A percentile compares a stretch with the other conserved stretches of the same genome.
phyloP scores from a whole-genome alignment of 2,888 invertebrate genomes.

The Acleris cristana region DNA sequence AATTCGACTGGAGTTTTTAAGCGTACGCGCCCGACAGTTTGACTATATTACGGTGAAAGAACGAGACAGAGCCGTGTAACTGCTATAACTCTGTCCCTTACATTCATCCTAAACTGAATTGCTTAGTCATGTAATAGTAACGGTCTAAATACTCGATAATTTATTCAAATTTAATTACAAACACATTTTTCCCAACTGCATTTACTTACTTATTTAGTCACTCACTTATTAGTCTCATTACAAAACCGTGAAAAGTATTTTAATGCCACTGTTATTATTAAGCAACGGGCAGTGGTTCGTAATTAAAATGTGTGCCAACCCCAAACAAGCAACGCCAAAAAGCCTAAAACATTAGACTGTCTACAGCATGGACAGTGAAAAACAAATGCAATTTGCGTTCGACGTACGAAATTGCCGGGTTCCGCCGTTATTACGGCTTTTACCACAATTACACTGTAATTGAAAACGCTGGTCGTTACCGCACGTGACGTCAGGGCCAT shows the following conservation, averaged over 20 bases:
- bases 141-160: too few species aligned
- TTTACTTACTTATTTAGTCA: too few species aligned
- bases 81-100: too few species aligned
- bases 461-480: slow-evolving; percentile 76
- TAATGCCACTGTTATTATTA: too few species aligned
- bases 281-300: not conserved
- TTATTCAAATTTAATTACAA: too few species aligned
- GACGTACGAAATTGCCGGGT: slow-evolving; percentile 68
- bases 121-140: too few species aligned
- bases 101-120: too few species aligned
- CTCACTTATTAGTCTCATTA: too few species aligned
- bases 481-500: slow-evolving; percentile 57
- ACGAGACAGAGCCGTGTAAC: too few species aligned
- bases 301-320: not conserved
- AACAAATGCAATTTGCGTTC: slow-evolving; percentile 74
- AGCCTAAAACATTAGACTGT: slow-evolving; percentile 25
- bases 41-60: not conserved
- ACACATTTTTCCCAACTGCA: too few species aligned
- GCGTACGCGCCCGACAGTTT: not conserved
- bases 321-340: slow-evolving; percentile 1
- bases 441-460: slow-evolving; percentile 77
- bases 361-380: slow-evolving; percentile 54
- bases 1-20: slow-evolving; percentile 27
- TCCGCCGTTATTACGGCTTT: slow-evolving; percentile 68
- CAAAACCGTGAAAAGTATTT: too few species aligned